Evolutionary conservation across 2,113 vertebrate species (phyloP).

Genomic region (Scomber scombrus): DNA sequence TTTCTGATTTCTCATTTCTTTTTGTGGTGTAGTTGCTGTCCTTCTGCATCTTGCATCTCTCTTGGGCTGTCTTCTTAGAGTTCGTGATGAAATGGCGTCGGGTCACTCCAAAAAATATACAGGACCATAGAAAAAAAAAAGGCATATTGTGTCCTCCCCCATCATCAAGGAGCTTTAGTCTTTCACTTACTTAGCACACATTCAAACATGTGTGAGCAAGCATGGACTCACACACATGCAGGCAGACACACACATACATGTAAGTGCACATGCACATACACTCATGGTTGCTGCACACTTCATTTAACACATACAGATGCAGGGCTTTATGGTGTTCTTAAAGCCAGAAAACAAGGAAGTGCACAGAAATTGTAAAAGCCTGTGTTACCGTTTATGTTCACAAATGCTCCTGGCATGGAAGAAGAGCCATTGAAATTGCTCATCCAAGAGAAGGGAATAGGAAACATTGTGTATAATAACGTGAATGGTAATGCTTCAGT

Average conservation of each 20-base stretch:
- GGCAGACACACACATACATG: constrained; percentile 1
- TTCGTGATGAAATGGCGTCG: constrained; percentile 88
- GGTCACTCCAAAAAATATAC: constrained; percentile 81
- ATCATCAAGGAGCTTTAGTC: constrained; percentile 68
- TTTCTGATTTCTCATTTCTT: constrained; percentile 73
- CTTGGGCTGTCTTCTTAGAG: constrained; percentile 89
- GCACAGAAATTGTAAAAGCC: constrained; percentile 79
- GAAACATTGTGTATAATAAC: constrained; percentile 82
- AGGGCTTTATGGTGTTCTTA: constrained; percentile 80
- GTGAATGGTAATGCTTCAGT: constrained; percentile 80
- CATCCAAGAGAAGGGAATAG: constrained; percentile 79
- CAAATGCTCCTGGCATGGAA: constrained; percentile 77
- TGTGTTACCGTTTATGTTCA: constrained; percentile 81
- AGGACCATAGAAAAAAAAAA: constrained; percentile 49
- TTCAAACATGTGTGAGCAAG: constrained; percentile 68
- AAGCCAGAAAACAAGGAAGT: constrained; percentile 79
- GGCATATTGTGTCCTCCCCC: constrained; percentile 57
- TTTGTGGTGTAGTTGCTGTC: constrained; percentile 65
- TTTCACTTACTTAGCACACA: constrained; percentile 73
- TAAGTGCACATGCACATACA: constrained; percentile 22
- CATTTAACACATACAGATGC: constrained; percentile 79
- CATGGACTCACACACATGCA: constrained; percentile 22
- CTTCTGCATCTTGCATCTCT: constrained; percentile 84
- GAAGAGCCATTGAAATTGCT: constrained; percentile 79
- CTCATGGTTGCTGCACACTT: constrained; percentile 71